A percentile compares a stretch with the other conserved stretches of the same genome.
phyloP scores from a whole-genome alignment of 2,888 invertebrate genomes.

The Chalcosyrphus nemorum region DNA sequence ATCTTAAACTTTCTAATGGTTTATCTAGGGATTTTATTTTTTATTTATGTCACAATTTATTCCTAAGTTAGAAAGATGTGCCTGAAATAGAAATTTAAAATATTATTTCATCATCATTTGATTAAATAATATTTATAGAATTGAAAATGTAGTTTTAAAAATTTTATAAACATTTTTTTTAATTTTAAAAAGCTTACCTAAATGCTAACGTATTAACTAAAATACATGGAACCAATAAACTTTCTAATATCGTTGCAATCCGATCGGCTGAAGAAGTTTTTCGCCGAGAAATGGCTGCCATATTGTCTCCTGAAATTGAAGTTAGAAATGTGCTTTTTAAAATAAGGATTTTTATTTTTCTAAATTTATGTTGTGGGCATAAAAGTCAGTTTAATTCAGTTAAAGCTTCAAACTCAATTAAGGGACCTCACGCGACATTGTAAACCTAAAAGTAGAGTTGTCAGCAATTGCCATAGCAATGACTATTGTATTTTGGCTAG shows the following conservation, averaged over 20 bases:
- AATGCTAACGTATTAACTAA: constrained; percentile 81
- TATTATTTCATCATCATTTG: not conserved
- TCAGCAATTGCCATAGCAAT: too few relatives aligned
- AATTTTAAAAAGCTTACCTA: constrained; percentile 81
- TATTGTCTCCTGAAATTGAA: constrained; percentile 90
- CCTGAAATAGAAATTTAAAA: constrained; percentile 40
- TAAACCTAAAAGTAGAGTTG: too few relatives aligned
- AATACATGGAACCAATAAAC: constrained; percentile 81
- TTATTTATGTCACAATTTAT: constrained; percentile 55
- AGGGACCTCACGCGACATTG: too few relatives aligned
- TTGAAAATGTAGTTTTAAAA: not conserved
- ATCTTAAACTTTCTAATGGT: constrained; percentile 57
- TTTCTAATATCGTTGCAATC: constrained; percentile 81
- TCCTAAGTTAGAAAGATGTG: constrained; percentile 70
- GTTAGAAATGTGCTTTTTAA: too few relatives aligned
- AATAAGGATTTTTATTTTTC: too few relatives aligned
- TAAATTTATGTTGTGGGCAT: too few relatives aligned
- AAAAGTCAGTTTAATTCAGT: too few relatives aligned
- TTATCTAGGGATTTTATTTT: constrained; percentile 46
- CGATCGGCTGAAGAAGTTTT: constrained; percentile 84
- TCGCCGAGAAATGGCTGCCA: constrained; percentile 93
- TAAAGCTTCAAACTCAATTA: too few relatives aligned
- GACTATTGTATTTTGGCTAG: too few relatives aligned
- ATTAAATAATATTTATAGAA: not conserved
- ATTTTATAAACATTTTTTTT: not conserved